Evolutionary conservation across 2,113 vertebrate species (phyloP).

Genomic region (Pristiophorus japonicus): DNA sequence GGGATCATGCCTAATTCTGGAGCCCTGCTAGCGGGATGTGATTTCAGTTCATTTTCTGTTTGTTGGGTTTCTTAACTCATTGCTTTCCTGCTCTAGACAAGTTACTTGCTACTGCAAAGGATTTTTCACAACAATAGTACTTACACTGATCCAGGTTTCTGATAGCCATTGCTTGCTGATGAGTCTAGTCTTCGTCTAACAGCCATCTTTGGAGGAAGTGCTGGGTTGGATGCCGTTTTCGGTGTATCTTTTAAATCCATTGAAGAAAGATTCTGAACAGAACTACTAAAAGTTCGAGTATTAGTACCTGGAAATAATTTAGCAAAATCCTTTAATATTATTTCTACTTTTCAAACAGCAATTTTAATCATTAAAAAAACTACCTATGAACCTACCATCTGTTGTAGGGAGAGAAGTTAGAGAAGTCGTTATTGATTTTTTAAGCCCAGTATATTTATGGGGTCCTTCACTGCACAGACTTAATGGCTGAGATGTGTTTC

Average conservation of each 20-base stretch:
- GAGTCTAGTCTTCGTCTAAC: conserved; percentile 61
- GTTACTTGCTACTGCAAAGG: background rate
- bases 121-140: conserved; percentile 44
- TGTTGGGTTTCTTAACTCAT: no score
- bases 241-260: conserved; percentile 67
- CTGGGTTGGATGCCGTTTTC: conserved; percentile 61
- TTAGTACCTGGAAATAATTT: conserved; percentile 70
- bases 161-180: conserved; percentile 75
- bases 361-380: conserved; percentile 14
- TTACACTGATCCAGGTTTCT: conserved; percentile 88
- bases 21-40: no score
- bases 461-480: conserved; percentile 67
- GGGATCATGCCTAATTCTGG: no score
- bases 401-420: conserved; percentile 80
- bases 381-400: conserved; percentile 64
- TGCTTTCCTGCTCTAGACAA: background rate
- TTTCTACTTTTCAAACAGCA: background rate
- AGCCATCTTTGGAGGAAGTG: conserved; percentile 74
- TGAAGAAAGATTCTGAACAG: conserved; percentile 82
- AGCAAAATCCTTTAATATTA: background rate
- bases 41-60: no score
- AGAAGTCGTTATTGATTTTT: conserved; percentile 71
- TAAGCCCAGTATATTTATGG: conserved; percentile 58
- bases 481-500: conserved; percentile 56
- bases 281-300: conserved; percentile 82